Evolutionary conservation across 2,797 vertebrate species (phyloP).

Genomic region (Sebastes itinus): DNA sequence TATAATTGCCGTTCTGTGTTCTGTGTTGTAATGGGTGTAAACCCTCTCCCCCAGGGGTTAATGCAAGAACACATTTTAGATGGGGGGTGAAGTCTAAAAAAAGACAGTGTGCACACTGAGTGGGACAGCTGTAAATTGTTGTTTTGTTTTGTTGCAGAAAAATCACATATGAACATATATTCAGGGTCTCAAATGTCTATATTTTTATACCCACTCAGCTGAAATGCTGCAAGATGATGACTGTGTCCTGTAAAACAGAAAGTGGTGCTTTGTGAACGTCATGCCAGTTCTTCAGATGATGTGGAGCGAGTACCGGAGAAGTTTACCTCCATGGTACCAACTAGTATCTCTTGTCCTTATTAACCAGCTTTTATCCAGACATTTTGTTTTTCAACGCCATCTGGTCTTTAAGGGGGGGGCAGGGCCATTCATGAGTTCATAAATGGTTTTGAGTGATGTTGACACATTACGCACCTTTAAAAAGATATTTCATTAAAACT

Average conservation of each 20-base stretch:
- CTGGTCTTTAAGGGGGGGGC: conserved; percentile 45
- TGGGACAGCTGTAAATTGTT: conserved; percentile 75
- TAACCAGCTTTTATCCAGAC: conserved; percentile 71
- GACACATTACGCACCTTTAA: conserved; percentile 63
- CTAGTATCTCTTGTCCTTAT: conserved; percentile 61
- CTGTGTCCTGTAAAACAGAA: conserved; percentile 73
- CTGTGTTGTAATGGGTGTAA: conserved; percentile 74
- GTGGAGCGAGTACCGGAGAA: conserved; percentile 56
- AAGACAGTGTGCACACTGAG: conserved; percentile 61
- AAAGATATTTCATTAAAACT: conserved; percentile 51
- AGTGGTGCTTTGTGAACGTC: conserved; percentile 71
- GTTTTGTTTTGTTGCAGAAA: conserved; percentile 71
- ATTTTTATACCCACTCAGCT: conserved; percentile 85
- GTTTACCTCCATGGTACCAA: conserved; percentile 60
- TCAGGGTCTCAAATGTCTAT: conserved; percentile 85
- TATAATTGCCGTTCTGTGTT: conserved; percentile 84
- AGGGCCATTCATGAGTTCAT: conserved; percentile 44
- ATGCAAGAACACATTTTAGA: conserved; percentile 71
- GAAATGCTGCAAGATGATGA: conserved; percentile 79
- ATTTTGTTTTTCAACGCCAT: conserved; percentile 54
- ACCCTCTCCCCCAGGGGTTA: conserved; percentile 45
- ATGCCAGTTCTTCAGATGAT: conserved; percentile 66
- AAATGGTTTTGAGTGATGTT: conserved; percentile 57
- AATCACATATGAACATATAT: conserved; percentile 82
- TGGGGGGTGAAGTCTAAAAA: conserved; percentile 49